Percentiles rank a stretch among this genome's conserved stretches.
phyloP scores from a whole-genome alignment of 1,140 invertebrate species.

The Vanessa atalanta region DNA sequence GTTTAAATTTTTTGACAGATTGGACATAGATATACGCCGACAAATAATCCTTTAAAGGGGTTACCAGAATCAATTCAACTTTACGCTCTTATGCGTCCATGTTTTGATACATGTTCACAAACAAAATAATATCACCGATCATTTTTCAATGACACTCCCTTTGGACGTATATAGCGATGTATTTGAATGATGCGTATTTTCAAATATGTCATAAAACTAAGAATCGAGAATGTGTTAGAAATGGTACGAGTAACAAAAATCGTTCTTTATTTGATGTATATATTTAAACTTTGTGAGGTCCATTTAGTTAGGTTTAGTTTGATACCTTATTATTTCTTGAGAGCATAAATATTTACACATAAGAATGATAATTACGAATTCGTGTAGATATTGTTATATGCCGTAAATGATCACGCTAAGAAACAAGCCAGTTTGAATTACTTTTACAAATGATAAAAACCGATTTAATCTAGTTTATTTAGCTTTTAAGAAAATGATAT shows the following conservation, averaged over 20 bases:
- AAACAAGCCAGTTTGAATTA: no score
- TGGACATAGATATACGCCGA: background rate
- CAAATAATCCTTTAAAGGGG: conserved; percentile 23
- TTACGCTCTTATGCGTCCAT: conserved; percentile 28
- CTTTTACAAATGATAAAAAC: no score
- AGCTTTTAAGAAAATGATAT: no score
- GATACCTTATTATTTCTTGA: no score
- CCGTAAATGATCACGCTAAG: no score
- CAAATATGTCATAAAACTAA: conserved; percentile 54
- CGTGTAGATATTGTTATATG: no score
- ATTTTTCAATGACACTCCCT: conserved; percentile 59
- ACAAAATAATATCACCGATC: conserved; percentile 48
- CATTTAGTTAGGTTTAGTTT: no score
- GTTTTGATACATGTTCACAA: conserved; percentile 32
- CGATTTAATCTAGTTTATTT: no score
- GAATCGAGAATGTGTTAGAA: background rate
- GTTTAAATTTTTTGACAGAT: no score
- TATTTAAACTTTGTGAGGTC: no score
- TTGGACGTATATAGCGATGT: conserved; percentile 50
- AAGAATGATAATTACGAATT: no score
- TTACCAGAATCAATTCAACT: conserved; percentile 19
- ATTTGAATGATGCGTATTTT: conserved; percentile 55
- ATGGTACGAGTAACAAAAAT: background rate
- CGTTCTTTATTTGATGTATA: background rate
- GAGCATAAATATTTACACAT: no score